Conservation (phyloP, 2,113 vertebrate species). For the Corythornis vintsioides region DNA sequence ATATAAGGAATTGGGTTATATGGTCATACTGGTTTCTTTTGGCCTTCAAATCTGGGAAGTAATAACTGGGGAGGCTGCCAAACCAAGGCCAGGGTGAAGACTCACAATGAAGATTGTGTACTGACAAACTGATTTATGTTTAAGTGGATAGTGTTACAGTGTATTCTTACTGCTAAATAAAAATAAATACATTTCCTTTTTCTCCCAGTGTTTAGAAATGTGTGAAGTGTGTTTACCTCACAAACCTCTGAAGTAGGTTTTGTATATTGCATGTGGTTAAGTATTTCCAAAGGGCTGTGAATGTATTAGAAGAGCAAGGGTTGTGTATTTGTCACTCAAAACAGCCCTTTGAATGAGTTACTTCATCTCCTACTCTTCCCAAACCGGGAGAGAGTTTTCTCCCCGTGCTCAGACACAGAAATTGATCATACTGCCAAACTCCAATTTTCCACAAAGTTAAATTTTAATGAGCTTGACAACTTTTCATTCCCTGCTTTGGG, state of each 20-base stretch:
- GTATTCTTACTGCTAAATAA: conserved; percentile 53
- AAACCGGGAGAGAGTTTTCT: neutral
- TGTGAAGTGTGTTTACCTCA: conserved; percentile 70
- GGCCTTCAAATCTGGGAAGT: conserved; percentile 19
- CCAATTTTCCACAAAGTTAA: neutral
- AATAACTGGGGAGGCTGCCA: conserved; percentile 31
- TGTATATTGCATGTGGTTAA: conserved; percentile 58
- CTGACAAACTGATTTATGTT: conserved; percentile 41
- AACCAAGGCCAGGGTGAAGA: conserved; percentile 19
- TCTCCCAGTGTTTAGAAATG: conserved; percentile 56
- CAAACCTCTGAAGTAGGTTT: conserved; percentile 63
- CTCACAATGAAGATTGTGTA: conserved; percentile 30
- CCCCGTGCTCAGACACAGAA: neutral
- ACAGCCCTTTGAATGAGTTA: neutral
- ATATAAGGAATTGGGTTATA: neutral
- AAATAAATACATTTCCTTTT: conserved; percentile 61
- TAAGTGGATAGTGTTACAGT: conserved; percentile 49
- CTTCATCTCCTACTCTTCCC: neutral
- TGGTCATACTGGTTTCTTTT: conserved; percentile 14
- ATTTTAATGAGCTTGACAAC: rapidly evolving
- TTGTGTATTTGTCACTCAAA: neutral
- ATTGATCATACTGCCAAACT: neutral
- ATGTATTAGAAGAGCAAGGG: neutral
- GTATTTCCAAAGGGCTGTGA: conserved; percentile 44
- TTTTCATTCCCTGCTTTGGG: neutral